Evolutionary conservation across 2,797 vertebrate genomes (phyloP).

Genomic region (Myripristis jacobus): DNA sequence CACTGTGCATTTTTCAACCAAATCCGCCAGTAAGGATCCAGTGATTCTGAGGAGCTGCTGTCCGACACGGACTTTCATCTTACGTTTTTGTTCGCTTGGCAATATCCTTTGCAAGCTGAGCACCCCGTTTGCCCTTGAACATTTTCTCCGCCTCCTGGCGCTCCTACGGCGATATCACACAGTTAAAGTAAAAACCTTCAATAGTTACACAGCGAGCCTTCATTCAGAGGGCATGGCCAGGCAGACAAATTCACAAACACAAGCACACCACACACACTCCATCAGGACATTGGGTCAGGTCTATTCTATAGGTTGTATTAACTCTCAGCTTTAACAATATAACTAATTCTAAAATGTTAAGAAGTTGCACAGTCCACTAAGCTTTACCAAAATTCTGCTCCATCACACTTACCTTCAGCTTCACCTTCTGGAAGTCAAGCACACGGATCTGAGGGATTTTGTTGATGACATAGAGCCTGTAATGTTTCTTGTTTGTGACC

Average conservation of each 20-base stretch:
- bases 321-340: too few species aligned
- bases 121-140: slow-evolving; percentile 99
- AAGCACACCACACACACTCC: background rate
- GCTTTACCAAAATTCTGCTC: background rate
- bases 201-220: slow-evolving; percentile 10
- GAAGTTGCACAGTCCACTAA: background rate
- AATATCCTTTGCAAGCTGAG: slow-evolving; percentile 99
- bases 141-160: slow-evolving; percentile 99
- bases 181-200: slow-evolving; percentile 83
- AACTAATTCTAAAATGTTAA: too few species aligned
- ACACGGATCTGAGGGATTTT: slow-evolving; percentile 96
- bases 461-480: slow-evolving; percentile 95
- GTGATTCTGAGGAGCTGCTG: slow-evolving; percentile 90
- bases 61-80: slow-evolving; percentile 85
- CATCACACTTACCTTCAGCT: slow-evolving; percentile 88
- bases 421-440: slow-evolving; percentile 98
- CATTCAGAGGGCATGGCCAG: slow-evolving; percentile 1
- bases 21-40: slow-evolving; percentile 56
- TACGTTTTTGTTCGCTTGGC: slow-evolving; percentile 99
- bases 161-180: slow-evolving; percentile 94
- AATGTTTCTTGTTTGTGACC: slow-evolving; percentile 98
- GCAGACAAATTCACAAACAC: background rate
- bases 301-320: background rate
- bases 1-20: background rate
- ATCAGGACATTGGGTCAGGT: slow-evolving; percentile 3